A percentile compares a stretch with the other conserved stretches of the same genome.
These are phyloP conservation scores for Drosophila leonis DNA, from an alignment of 2,888 invertebrate species.

Conservation along the genomic window DNA sequence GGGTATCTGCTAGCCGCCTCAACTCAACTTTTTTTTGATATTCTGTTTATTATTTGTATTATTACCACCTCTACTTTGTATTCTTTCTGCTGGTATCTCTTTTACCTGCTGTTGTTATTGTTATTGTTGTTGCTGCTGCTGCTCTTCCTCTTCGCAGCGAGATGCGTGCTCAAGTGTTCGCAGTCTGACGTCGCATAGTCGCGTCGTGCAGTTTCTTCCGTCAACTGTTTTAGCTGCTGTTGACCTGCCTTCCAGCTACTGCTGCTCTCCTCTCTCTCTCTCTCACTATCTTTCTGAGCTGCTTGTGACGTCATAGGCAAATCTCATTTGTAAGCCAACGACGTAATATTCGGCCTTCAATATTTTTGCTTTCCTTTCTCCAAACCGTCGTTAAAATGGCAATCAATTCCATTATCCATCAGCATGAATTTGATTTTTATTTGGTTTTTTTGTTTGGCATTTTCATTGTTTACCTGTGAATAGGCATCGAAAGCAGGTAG, in stretches of 20 bases:
- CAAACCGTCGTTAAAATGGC: constrained; percentile 44
- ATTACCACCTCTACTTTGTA: constrained; percentile 54
- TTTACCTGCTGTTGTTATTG: constrained; percentile 29
- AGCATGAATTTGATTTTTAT: constrained; percentile 28
- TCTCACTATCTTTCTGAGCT: constrained; percentile 16
- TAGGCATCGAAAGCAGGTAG: constrained; percentile 35
- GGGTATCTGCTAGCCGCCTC: constrained; percentile 8
- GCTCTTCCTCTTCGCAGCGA: constrained; percentile 9
- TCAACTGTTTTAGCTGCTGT: constrained; percentile 48
- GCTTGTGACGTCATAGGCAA: constrained; percentile 44
- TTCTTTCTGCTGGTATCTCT: constrained; percentile 25
- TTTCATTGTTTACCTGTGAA: constrained; percentile 20
- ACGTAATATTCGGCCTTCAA: constrained; percentile 63
- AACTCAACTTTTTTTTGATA: neutral
- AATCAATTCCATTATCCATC: constrained; percentile 41
- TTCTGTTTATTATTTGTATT: constrained; percentile 30
- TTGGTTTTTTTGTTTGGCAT: constrained; percentile 15
- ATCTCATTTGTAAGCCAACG: constrained; percentile 47
- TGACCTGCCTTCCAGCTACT: constrained; percentile 31
- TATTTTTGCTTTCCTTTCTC: constrained; percentile 32
- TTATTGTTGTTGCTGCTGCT: neutral
- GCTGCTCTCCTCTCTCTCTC: neutral
- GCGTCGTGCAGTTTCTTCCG: constrained; percentile 45
- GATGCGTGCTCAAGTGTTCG: constrained; percentile 66
- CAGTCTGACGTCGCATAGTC: constrained; percentile 21